Evolutionary conservation across 2,797 vertebrate genomes (phyloP).

Genomic region (Ctenosaura bakeri): DNA sequence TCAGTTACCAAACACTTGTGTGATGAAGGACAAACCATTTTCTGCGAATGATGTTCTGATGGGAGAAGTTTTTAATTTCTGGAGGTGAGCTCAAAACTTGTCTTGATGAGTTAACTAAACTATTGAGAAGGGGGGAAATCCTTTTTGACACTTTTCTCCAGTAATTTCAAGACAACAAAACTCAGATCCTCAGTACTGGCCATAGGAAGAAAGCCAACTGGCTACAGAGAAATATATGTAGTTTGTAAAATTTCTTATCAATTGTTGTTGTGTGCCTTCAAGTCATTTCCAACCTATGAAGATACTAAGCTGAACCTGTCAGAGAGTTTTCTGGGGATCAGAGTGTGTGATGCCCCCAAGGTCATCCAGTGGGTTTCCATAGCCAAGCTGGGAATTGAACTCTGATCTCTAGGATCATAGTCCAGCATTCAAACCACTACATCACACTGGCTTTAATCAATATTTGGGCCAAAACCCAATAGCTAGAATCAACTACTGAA

Average conservation of each 20-base stretch:
- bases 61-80: slow-evolving; percentile 26
- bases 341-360: too few species aligned
- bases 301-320: too few species aligned
- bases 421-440: too few species aligned
- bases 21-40: not conserved
- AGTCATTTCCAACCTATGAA: too few species aligned
- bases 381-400: too few species aligned
- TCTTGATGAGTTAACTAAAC: slow-evolving; percentile 54
- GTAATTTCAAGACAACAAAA: slow-evolving; percentile 51
- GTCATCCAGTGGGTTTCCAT: too few species aligned
- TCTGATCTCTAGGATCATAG: too few species aligned
- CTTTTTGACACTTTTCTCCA: not conserved
- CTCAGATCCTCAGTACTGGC: not conserved
- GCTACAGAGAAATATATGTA: not conserved
- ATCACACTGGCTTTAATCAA: too few species aligned
- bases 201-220: not conserved
- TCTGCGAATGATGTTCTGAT: not conserved
- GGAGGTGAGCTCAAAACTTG: slow-evolving; percentile 43
- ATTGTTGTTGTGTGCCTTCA: not conserved
- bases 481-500: too few species aligned
- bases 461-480: not conserved
- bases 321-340: too few species aligned
- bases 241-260: not conserved
- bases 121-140: not conserved
- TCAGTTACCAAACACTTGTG: not conserved